Percentiles rank a stretch among this genome's conserved stretches.
Conservation (phyloP, 2,113 vertebrate species). For the Paralichthys olivaceus region DNA sequence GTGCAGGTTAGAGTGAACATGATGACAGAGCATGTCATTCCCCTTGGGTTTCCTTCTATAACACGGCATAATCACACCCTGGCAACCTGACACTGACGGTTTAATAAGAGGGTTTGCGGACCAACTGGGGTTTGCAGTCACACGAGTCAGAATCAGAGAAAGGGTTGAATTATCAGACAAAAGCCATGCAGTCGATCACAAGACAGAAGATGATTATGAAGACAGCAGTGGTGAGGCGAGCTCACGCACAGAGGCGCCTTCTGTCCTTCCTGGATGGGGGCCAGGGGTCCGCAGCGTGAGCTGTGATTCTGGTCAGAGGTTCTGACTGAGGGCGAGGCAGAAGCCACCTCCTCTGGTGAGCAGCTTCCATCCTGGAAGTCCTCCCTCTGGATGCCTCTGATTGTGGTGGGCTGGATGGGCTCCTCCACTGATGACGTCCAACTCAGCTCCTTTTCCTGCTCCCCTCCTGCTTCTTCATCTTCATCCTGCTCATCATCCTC, state of each 20-base stretch:
- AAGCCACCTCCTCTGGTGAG: conserved; percentile 66
- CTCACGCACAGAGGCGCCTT: conserved; percentile 78
- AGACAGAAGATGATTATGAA: conserved; percentile 14
- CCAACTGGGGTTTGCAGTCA: conserved; percentile 60
- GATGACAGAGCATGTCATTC: conserved; percentile 21
- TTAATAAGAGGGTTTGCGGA: background rate
- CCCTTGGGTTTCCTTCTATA: background rate
- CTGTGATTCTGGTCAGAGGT: conserved; percentile 61
- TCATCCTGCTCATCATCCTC: conserved; percentile 66
- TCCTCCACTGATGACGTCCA: conserved; percentile 77
- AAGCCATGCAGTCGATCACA: conserved; percentile 59
- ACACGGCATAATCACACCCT: background rate
- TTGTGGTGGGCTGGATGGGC: conserved; percentile 63
- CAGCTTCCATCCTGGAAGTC: conserved; percentile 72
- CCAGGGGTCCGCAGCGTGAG: conserved; percentile 60
- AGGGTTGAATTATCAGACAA: conserved; percentile 24
- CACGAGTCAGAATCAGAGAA: conserved; percentile 29
- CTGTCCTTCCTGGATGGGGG: conserved; percentile 71
- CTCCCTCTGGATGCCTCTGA: conserved; percentile 74
- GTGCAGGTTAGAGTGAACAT: background rate
- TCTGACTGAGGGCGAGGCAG: conserved; percentile 33
- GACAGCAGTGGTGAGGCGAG: background rate
- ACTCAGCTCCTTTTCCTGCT: conserved; percentile 65
- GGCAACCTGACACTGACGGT: background rate
- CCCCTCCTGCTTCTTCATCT: conserved; percentile 46